These are phyloP conservation scores for Chunga burmeisteri DNA, from an alignment of 2,113 vertebrate genomes.

Conservation along the genomic window DNA sequence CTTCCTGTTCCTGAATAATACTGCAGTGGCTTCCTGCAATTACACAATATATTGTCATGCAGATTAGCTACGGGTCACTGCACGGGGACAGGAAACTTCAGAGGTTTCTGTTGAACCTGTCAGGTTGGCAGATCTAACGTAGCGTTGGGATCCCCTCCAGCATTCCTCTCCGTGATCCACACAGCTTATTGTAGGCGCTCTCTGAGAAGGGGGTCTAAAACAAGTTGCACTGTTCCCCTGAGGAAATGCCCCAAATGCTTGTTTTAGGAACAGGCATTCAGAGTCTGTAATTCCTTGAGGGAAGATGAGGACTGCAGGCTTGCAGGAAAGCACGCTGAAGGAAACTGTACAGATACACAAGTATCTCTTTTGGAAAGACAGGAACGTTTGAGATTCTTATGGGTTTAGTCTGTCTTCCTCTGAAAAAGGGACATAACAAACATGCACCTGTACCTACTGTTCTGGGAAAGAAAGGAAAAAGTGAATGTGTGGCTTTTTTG, in stretches of 20 bases:
- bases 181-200: constrained; percentile 47
- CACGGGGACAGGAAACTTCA: constrained; percentile 69
- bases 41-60: constrained; percentile 68
- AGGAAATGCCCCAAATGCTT: not conserved
- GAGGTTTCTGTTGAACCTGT: constrained; percentile 65
- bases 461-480: not conserved
- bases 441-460: not conserved
- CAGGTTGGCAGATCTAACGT: constrained; percentile 65
- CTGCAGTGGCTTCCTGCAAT: constrained; percentile 53
- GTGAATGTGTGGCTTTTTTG: not conserved
- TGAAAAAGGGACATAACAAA: not conserved
- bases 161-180: constrained; percentile 60
- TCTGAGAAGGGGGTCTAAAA: constrained; percentile 48
- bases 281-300: not conserved
- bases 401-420: not conserved
- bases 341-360: not conserved
- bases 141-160: constrained; percentile 61
- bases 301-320: not conserved
- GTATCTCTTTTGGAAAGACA: not conserved
- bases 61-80: constrained; percentile 69
- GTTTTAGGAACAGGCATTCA: not conserved
- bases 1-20: constrained; percentile 29
- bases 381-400: not conserved
- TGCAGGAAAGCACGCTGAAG: not conserved
- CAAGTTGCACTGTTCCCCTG: not conserved